Evolutionary conservation across 1,140 invertebrate genomes (phyloP).

Genomic region (Brachionus manjavacas): DNA sequence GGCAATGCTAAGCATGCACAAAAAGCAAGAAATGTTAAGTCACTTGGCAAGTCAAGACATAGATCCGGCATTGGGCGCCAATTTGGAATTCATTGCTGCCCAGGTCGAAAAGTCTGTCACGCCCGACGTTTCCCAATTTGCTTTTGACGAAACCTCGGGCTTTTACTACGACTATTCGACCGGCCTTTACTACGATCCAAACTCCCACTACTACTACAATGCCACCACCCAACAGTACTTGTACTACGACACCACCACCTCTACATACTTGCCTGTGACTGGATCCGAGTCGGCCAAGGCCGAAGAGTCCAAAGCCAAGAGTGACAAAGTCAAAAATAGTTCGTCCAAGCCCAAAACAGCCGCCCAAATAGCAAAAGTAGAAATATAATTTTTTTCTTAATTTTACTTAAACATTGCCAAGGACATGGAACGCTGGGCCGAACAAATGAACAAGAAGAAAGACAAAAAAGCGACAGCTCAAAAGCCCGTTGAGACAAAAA

Average conservation of each 20-base stretch:
- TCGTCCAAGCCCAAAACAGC: constrained; percentile 85
- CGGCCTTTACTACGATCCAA: constrained; percentile 89
- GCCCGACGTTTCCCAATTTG: constrained; percentile 83
- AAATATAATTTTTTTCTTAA: background rate
- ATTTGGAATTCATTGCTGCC: constrained; percentile 44
- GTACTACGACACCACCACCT: constrained; percentile 73
- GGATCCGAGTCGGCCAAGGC: constrained; percentile 49
- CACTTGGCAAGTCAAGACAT: constrained; percentile 43
- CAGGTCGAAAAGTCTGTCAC: constrained; percentile 60
- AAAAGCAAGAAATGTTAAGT: constrained; percentile 45
- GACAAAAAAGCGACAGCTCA: constrained; percentile 53
- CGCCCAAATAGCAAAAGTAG: constrained; percentile 88
- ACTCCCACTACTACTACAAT: constrained; percentile 71
- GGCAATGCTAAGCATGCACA: constrained; percentile 72
- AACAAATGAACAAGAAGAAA: constrained; percentile 92
- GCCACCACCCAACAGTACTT: constrained; percentile 80
- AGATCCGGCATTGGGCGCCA: constrained; percentile 46
- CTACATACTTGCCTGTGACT: constrained; percentile 35
- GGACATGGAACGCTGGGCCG: constrained; percentile 92
- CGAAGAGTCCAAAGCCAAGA: constrained; percentile 47
- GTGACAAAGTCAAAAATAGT: constrained; percentile 43
- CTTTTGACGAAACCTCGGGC: constrained; percentile 88
- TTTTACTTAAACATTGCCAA: constrained; percentile 44
- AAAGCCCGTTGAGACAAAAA: constrained; percentile 46
- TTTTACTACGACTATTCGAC: constrained; percentile 92